phyloP scores from a whole-genome alignment of 1,140 invertebrate genomes.

The Dendroctonus ponderosae region DNA sequence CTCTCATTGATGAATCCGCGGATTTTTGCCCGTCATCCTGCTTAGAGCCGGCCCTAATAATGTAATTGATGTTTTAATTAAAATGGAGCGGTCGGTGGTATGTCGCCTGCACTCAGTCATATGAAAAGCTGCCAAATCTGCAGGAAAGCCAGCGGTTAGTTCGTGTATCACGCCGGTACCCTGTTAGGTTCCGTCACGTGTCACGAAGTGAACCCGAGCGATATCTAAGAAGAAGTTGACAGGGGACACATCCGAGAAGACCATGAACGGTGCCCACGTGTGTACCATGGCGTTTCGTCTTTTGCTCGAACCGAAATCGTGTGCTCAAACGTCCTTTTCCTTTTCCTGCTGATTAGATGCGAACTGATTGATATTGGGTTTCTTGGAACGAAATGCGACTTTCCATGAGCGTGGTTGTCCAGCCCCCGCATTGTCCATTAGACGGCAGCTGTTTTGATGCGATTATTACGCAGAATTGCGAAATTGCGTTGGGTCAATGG shows the following conservation, averaged over 20 bases:
- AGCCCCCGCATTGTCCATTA: background rate
- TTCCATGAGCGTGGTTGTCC: background rate
- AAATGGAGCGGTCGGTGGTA: conserved; percentile 11
- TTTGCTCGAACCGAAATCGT: conserved; percentile 7
- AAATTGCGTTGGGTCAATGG: conserved; percentile 30
- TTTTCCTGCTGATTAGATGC: no score
- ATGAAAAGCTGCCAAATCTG: background rate
- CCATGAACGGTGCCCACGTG: conserved; percentile 17
- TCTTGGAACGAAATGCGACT: no score
- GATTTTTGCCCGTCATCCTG: conserved; percentile 14
- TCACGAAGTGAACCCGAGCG: conserved; percentile 8
- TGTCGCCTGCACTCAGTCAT: background rate
- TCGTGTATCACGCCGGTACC: conserved; percentile 19
- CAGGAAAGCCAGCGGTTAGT: background rate
- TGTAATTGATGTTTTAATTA: conserved; percentile 34
- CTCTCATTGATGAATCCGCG: conserved; percentile 28
- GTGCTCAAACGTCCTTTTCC: background rate
- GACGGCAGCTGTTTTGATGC: conserved; percentile 25
- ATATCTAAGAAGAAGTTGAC: conserved; percentile 15
- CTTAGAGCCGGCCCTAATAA: conserved; percentile 23
- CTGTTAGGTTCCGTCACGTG: conserved; percentile 21
- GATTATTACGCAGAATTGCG: conserved; percentile 29
- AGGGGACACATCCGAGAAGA: conserved; percentile 8
- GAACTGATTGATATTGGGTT: no score
- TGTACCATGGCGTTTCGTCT: conserved; percentile 3